Percentiles rank a stretch among this genome's conserved stretches.
Conservation (phyloP, 2,888 invertebrate genomes). For the Neria commutata region DNA sequence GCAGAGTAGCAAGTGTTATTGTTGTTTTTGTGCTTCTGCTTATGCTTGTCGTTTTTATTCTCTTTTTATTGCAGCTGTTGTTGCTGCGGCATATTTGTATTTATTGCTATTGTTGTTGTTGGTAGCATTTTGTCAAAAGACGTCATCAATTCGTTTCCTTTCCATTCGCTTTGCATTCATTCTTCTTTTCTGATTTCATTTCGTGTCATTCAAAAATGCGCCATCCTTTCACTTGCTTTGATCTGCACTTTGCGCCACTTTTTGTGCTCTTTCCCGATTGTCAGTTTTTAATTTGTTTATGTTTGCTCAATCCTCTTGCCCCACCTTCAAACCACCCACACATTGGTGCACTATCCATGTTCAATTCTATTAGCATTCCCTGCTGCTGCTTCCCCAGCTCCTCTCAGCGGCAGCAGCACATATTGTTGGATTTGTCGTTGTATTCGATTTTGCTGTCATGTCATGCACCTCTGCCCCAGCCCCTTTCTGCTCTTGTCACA, state of each 20-base stretch:
- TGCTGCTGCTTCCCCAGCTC: not conserved
- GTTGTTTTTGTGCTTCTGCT: slow-evolving; percentile 8
- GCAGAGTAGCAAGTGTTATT: too few relatives aligned
- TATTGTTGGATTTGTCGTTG: too few relatives aligned
- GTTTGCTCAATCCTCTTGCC: not conserved
- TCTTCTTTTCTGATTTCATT: slow-evolving; percentile 14
- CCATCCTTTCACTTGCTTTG: not conserved
- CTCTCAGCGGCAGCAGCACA: too few relatives aligned
- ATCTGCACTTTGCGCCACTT: slow-evolving; percentile 13
- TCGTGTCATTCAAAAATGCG: not conserved
- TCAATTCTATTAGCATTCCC: slow-evolving; percentile 13
- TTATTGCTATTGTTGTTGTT: slow-evolving; percentile 28
- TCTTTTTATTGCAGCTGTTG: slow-evolving; percentile 16
- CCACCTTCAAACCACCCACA: not conserved
- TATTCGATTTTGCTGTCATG: too few relatives aligned
- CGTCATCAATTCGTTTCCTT: slow-evolving; percentile 43
- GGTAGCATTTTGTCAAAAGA: slow-evolving; percentile 34
- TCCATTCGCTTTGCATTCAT: not conserved
- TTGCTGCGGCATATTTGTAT: not conserved
- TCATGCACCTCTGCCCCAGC: too few relatives aligned
- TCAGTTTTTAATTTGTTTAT: slow-evolving; percentile 9
- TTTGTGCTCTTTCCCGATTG: slow-evolving; percentile 14
- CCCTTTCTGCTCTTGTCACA: not conserved
- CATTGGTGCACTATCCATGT: slow-evolving; percentile 27
- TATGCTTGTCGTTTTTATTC: slow-evolving; percentile 22